Evolutionary conservation across 2,888 invertebrate genomes (phyloP).

Genomic region (Rhaphigaster nebulosa): DNA sequence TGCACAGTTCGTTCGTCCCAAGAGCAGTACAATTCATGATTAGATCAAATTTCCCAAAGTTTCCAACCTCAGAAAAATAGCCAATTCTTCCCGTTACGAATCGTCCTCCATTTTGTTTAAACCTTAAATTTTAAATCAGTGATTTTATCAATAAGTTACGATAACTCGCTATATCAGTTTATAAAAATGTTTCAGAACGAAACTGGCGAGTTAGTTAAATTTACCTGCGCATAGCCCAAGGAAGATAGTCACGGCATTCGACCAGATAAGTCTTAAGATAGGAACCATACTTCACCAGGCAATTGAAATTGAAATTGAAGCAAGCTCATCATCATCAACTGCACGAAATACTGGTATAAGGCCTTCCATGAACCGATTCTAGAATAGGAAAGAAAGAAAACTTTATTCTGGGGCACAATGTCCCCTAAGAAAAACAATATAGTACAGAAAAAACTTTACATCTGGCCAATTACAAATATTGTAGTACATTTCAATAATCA

Average conservation of each 20-base stretch:
- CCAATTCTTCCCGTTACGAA: conserved; percentile 50
- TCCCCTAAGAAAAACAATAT: too few relatives aligned
- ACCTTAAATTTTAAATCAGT: conserved; percentile 69
- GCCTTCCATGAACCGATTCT: conserved; percentile 84
- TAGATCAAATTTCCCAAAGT: conserved; percentile 75
- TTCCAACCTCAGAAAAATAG: conserved; percentile 58
- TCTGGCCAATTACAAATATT: too few relatives aligned
- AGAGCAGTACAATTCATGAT: conserved; percentile 90
- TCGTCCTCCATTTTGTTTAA: conserved; percentile 75
- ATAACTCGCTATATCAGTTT: background rate
- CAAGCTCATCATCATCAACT: conserved; percentile 80
- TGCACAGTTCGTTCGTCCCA: conserved; percentile 82
- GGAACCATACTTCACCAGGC: conserved; percentile 85
- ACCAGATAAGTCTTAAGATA: conserved; percentile 85
- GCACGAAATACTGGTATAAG: conserved; percentile 82
- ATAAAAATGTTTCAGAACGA: too few relatives aligned
- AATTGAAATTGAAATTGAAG: conserved; percentile 74
- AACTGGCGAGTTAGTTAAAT: background rate
- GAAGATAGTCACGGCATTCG: conserved; percentile 81
- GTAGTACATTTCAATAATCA: too few relatives aligned
- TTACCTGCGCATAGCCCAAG: conserved; percentile 82
- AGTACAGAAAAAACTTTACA: too few relatives aligned
- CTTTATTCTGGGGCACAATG: too few relatives aligned
- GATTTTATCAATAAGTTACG: background rate
- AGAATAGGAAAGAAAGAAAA: conserved; percentile 63